phyloP scores from a whole-genome alignment of 2,888 invertebrate genomes.

The Perizoma affinitatum region DNA sequence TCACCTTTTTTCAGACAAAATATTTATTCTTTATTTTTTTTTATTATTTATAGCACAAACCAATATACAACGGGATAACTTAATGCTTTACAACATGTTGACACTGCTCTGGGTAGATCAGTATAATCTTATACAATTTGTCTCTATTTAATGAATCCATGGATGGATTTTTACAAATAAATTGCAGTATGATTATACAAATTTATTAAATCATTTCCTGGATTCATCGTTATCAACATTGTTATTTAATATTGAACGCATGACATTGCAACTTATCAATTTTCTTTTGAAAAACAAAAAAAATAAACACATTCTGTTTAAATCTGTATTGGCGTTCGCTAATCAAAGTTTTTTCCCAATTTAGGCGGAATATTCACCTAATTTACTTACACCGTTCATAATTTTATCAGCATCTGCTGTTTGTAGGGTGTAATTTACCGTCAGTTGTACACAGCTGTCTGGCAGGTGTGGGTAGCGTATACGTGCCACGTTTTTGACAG shows the following conservation, averaged over 20 bases:
- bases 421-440: slow-evolving; percentile 59
- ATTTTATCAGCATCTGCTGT: slow-evolving; percentile 65
- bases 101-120: no score
- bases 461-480: slow-evolving; percentile 66
- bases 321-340: neutral
- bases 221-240: neutral
- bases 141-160: no score
- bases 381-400: slow-evolving; percentile 17
- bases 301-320: slow-evolving; percentile 4
- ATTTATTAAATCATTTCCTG: no score
- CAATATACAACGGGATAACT: no score
- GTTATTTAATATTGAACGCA: slow-evolving; percentile 1
- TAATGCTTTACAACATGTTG: no score
- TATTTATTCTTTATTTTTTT: no score
- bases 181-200: no score
- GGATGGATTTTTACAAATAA: no score
- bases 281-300: no score
- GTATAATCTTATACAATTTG: no score
- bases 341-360: slow-evolving; percentile 1
- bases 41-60: no score
- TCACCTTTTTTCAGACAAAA: slow-evolving; percentile 40
- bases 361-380: slow-evolving; percentile 25
- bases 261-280: slow-evolving; percentile 10
- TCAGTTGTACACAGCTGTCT: slow-evolving; percentile 72
- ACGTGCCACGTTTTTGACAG: slow-evolving; percentile 67